Percentiles rank a stretch among this genome's conserved stretches.
Evolutionary conservation across 2,113 vertebrate genomes (phyloP).

Genomic region (Ptilonorhynchus violaceus): DNA sequence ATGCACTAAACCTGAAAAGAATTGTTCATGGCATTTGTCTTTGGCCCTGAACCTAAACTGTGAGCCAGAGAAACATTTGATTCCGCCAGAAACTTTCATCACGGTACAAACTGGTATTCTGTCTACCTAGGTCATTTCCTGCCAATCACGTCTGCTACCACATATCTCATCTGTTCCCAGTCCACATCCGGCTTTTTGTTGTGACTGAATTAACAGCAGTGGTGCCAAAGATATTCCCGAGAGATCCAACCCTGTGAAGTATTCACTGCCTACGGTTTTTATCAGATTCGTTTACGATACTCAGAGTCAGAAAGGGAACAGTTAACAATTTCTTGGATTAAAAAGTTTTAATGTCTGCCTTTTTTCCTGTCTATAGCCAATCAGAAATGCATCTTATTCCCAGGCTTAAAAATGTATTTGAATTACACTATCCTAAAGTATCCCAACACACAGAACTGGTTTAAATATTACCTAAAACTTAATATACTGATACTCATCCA

Average conservation of each 20-base stretch:
- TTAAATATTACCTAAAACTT: background rate
- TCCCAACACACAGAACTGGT: background rate
- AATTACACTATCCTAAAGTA: background rate
- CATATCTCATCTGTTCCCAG: background rate
- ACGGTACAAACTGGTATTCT: background rate
- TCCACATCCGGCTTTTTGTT: background rate
- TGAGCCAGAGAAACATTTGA: background rate
- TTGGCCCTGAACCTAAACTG: background rate
- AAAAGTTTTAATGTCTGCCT: fast-evolving
- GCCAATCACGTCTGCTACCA: background rate
- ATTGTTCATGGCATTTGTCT: conserved; percentile 11
- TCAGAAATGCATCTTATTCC: background rate
- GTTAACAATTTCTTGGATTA: background rate
- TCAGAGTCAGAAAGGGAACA: background rate
- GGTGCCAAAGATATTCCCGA: background rate
- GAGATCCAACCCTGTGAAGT: background rate
- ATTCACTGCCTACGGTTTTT: background rate
- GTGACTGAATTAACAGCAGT: background rate
- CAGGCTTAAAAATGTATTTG: background rate
- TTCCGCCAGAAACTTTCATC: background rate
- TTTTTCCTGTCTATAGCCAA: background rate
- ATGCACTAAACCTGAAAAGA: background rate
- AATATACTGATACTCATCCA: background rate
- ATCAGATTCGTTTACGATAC: background rate
- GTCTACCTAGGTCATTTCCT: background rate